These are phyloP conservation scores for Tanypteryx hageni DNA, from an alignment of 2,888 invertebrate species.

Conservation along the genomic window DNA sequence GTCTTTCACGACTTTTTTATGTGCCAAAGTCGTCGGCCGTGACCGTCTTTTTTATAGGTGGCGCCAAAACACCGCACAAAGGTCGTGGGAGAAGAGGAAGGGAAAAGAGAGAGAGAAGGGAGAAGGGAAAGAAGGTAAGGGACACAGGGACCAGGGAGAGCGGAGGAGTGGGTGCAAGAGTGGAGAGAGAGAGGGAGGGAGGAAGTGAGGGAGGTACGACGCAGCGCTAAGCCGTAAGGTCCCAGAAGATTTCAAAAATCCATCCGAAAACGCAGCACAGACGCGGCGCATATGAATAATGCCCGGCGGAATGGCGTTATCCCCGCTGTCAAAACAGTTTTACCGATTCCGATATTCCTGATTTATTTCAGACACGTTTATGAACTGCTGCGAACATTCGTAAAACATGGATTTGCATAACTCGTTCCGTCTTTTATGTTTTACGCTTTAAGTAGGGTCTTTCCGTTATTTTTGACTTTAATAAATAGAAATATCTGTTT, in stretches of 20 bases:
- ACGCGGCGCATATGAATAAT: constrained; percentile 53
- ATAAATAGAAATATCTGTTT: neutral
- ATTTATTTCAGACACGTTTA: constrained; percentile 60
- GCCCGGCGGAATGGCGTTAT: constrained; percentile 39
- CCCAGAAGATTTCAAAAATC: constrained; percentile 36
- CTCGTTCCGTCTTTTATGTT: neutral
- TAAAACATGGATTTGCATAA: constrained; percentile 56
- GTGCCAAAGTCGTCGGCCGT: constrained; percentile 55
- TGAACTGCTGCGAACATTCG: constrained; percentile 41
- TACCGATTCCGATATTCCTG: constrained; percentile 37
- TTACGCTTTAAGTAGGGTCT: constrained; percentile 6
- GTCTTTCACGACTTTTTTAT: constrained; percentile 63
- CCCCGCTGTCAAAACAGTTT: constrained; percentile 41
- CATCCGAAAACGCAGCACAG: constrained; percentile 32
- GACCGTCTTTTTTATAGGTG: constrained; percentile 55
- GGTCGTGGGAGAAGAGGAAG: neutral
- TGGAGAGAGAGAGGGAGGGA: neutral
- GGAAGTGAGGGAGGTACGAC: neutral
- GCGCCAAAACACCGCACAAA: constrained; percentile 57
- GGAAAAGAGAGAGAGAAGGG: neutral
- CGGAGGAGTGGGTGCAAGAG: neutral
- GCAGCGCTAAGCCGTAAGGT: constrained; percentile 7
- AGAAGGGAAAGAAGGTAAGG: neutral
- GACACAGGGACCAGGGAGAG: neutral
- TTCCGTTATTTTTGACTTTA: constrained; percentile 1